Base-by-base conservation (phyloP, 2,113 vertebrate genomes). In the Campylomormyrus tamandua region DNA sequence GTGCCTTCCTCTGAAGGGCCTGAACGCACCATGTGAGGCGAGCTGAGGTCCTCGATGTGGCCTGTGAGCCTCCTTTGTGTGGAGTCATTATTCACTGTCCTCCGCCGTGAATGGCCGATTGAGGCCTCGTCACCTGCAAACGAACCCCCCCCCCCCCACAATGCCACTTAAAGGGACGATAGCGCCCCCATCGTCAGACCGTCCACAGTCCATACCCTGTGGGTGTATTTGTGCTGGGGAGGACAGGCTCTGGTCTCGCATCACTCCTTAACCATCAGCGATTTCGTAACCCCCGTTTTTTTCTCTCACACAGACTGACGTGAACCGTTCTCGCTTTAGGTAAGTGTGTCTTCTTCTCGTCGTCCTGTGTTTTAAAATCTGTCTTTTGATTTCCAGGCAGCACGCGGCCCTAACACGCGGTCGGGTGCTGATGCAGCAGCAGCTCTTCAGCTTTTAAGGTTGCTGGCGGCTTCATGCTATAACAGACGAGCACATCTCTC, bases 81-180 rank as follows among this genome's bases (percentile, higher is more conserved):
- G 52, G 10, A 21, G 50, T 45, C 90, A 88, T 48, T 66, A 80
- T 70, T 87, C 56, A 49, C 87, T 88, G 74, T 90, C 74, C 87
- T 46, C n/a, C 19, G 24, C 35, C 11, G n/a, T 90, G 87, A 88
- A 83, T 90, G 83, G 77, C 52, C 83, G 2, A 90, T 88, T 90
- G 87, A 84, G 74, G 80, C 56, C 62, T 58, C 21, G 15, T 83
- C 66, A 39, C 53, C 87, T 66, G 77, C 53, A 56, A n/a, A 88
- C 49, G 5, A 87, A 83, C 9, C 31, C 11, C 48, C 31, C 11
- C 19, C 62, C 24, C 8, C 21, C 56, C 15, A 5, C 4, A 11
- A n/a, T n/a, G n/a, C 13, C 46, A 87, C 48, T 45, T 52, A 90
- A 39, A 56, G 46, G 77, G 31, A 87, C 10, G 4, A 15, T 7